phyloP scores from a whole-genome alignment of 2,113 vertebrate species.

The Prionailurus viverrinus region DNA sequence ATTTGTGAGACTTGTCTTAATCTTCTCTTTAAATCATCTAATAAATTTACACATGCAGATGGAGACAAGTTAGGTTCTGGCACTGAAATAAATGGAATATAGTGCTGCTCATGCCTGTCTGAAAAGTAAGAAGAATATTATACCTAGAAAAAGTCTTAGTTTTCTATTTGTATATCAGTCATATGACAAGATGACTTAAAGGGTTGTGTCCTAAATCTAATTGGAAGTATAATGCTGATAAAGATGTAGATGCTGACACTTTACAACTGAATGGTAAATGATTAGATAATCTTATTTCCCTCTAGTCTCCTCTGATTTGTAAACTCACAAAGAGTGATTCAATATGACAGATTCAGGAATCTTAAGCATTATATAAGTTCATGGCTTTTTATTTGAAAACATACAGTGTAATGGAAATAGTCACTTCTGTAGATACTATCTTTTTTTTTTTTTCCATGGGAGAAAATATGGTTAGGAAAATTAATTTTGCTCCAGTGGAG shows the following conservation, averaged over 20 bases:
- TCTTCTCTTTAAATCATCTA: neutral
- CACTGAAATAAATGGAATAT: neutral
- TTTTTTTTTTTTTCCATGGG: slow-evolving; percentile 45
- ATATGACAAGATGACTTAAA: slow-evolving; percentile 42
- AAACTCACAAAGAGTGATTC: neutral
- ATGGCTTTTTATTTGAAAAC: neutral
- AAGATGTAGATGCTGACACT: slow-evolving; percentile 55
- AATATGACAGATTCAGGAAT: neutral
- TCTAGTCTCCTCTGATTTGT: neutral
- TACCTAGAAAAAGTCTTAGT: neutral
- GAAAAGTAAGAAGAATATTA: neutral
- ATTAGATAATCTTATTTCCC: neutral
- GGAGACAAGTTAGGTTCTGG: neutral
- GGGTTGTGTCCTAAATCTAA: neutral
- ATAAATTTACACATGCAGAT: neutral
- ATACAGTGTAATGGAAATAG: neutral
- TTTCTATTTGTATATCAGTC: slow-evolving; percentile 54
- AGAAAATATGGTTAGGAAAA: neutral
- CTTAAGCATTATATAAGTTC: neutral
- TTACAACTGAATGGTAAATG: slow-evolving; percentile 20
- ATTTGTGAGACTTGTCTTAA: neutral
- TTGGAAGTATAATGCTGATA: slow-evolving; percentile 26
- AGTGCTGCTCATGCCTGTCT: neutral
- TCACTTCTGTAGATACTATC: neutral
- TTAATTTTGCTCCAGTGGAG: neutral